Evolutionary conservation across 1,140 invertebrate genomes (phyloP).

Genomic region (Conopomorpha cramerella): DNA sequence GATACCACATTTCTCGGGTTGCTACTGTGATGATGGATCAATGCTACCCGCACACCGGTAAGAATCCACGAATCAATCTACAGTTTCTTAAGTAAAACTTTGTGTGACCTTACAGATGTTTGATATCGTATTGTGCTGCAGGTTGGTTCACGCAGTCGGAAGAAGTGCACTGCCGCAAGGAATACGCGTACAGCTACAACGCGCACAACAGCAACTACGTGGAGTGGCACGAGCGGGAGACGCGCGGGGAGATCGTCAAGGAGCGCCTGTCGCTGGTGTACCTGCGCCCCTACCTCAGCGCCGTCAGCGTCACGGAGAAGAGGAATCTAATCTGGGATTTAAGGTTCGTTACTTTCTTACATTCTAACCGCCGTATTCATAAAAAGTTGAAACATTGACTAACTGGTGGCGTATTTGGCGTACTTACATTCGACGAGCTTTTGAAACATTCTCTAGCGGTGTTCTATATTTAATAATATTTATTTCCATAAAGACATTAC

Average conservation of each 20-base stretch:
- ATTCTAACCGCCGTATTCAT: too few species aligned
- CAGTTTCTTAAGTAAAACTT: too few species aligned
- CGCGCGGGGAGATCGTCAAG: constrained; percentile 64
- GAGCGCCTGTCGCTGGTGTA: constrained; percentile 77
- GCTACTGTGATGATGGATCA: constrained; percentile 87
- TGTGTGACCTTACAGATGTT: too few species aligned
- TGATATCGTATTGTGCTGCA: too few species aligned
- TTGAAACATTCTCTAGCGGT: too few species aligned
- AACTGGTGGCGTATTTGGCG: too few species aligned
- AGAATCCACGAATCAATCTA: too few species aligned
- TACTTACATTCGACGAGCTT: too few species aligned
- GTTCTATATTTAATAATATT: too few species aligned
- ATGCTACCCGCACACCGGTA: constrained; percentile 83
- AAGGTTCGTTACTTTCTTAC: too few species aligned
- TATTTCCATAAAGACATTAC: too few species aligned
- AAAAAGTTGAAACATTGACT: too few species aligned
- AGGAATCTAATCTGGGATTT: constrained; percentile 89
- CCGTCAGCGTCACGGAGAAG: constrained; percentile 83
- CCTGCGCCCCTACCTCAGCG: constrained; percentile 77
- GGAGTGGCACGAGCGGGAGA: constrained; percentile 80
- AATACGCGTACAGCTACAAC: constrained; percentile 79
- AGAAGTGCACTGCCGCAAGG: constrained; percentile 74
- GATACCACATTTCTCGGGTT: constrained; percentile 85
- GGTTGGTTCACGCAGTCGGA: constrained; percentile 84
- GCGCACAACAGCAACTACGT: constrained; percentile 73